phyloP scores from a whole-genome alignment of 2,888 invertebrate species.

The Sesamia inferens region DNA sequence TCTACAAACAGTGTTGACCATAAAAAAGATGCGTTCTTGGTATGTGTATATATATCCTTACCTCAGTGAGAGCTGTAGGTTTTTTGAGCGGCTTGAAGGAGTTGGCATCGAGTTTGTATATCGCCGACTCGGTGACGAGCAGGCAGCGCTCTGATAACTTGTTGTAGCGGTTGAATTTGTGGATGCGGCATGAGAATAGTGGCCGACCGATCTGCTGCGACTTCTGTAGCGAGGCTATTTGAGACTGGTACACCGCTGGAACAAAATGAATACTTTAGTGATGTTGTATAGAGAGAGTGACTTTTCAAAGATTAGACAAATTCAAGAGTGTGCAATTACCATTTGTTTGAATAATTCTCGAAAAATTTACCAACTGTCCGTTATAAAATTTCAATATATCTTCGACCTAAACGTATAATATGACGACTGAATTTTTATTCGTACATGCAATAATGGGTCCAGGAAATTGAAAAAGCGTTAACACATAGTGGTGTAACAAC shows the following conservation, averaged over 20 bases:
- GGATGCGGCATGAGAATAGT: slow-evolving; percentile 92
- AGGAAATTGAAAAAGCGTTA: no score
- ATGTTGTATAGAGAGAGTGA: background rate
- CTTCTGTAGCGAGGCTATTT: slow-evolving; percentile 76
- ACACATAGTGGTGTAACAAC: no score
- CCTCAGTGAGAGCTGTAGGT: slow-evolving; percentile 94
- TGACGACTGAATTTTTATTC: no score
- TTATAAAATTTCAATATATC: no score
- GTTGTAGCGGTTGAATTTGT: slow-evolving; percentile 92
- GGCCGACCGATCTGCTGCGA: slow-evolving; percentile 80
- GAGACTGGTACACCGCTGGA: slow-evolving; percentile 78
- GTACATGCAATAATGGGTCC: no score
- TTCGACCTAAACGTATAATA: no score
- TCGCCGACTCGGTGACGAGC: slow-evolving; percentile 94
- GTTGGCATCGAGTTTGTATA: slow-evolving; percentile 96
- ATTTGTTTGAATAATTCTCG: no score
- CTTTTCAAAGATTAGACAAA: no score
- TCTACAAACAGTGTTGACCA: no score
- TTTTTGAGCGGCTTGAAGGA: slow-evolving; percentile 97
- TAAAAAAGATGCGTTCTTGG: no score
- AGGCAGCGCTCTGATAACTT: slow-evolving; percentile 97
- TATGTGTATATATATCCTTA: slow-evolving; percentile 68
- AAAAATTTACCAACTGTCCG: no score
- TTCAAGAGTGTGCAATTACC: no score
- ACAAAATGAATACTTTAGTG: accelerated